Evolutionary conservation across 2,888 invertebrate species (phyloP).

Genomic region (Artemia sp.): DNA sequence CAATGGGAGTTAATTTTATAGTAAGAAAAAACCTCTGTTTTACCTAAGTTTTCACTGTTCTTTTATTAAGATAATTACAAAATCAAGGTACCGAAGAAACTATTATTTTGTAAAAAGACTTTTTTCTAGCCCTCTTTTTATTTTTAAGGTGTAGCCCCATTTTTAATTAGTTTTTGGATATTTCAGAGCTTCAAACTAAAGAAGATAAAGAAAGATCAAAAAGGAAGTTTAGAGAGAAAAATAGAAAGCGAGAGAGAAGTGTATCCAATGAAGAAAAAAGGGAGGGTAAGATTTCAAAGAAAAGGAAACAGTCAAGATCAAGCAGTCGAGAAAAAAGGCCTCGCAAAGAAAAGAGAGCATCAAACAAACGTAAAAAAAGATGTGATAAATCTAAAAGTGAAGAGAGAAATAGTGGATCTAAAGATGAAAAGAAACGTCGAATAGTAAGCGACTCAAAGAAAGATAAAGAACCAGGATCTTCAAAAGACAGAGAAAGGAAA

Average conservation of each 20-base stretch:
- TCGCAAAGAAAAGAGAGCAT: constrained; percentile 17
- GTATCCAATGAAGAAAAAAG: constrained; percentile 2
- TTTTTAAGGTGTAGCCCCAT: neutral
- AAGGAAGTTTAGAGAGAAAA: neutral
- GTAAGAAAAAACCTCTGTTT: too few relatives aligned
- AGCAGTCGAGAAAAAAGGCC: neutral
- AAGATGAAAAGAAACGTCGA: constrained; percentile 8
- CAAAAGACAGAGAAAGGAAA: constrained; percentile 17
- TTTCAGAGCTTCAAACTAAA: neutral
- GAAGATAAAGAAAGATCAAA: neutral
- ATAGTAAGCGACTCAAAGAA: constrained; percentile 9
- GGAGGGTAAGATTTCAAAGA: neutral
- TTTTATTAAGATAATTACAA: too few relatives aligned
- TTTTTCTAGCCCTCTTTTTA: neutral
- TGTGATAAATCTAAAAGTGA: constrained; percentile 20
- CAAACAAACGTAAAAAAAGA: neutral
- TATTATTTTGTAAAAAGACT: too few relatives aligned
- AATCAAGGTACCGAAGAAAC: too few relatives aligned
- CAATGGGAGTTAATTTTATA: too few relatives aligned
- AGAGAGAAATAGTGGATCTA: constrained; percentile 5
- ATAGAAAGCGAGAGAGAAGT: neutral
- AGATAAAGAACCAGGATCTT: constrained; percentile 4
- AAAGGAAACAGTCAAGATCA: neutral
- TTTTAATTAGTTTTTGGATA: neutral
- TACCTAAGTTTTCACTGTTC: too few relatives aligned